These are phyloP conservation scores for Chrosomus eos DNA, from an alignment of 2,797 vertebrate genomes.

Conservation along the genomic window DNA sequence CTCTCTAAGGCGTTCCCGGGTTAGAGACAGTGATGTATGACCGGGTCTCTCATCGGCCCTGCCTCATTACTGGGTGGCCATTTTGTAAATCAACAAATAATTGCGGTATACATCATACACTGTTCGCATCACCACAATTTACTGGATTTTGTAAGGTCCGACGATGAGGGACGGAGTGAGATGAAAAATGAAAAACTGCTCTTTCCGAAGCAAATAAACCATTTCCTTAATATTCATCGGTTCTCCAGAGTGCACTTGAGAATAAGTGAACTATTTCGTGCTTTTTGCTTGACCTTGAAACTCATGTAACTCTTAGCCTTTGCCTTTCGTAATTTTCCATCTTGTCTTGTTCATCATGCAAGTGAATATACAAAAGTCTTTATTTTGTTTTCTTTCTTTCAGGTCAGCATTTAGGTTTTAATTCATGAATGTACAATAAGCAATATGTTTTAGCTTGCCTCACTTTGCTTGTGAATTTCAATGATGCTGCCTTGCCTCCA, in stretches of 20 bases:
- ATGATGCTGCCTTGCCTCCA: not conserved
- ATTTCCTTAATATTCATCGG: conserved; percentile 39
- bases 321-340: not conserved
- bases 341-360: not conserved
- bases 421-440: not conserved
- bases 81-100: conserved; percentile 87
- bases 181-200: conserved; percentile 60
- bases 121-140: conserved; percentile 67
- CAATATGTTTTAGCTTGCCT: conserved; percentile 17
- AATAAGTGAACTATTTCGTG: not conserved
- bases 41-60: conserved; percentile 72
- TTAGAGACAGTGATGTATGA: conserved; percentile 82
- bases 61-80: conserved; percentile 83
- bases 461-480: conserved; percentile 36
- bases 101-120: conserved; percentile 84
- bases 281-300: conserved; percentile 8
- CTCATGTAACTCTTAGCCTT: not conserved
- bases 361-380: not conserved
- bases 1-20: conserved; percentile 37
- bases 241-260: not conserved
- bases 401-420: conserved; percentile 17
- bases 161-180: conserved; percentile 67
- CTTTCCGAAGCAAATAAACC: conserved; percentile 40
- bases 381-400: not conserved
- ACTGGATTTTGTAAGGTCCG: conserved; percentile 68